phyloP scores from a whole-genome alignment of 1,140 invertebrate genomes.

The Drosophila parvula region DNA sequence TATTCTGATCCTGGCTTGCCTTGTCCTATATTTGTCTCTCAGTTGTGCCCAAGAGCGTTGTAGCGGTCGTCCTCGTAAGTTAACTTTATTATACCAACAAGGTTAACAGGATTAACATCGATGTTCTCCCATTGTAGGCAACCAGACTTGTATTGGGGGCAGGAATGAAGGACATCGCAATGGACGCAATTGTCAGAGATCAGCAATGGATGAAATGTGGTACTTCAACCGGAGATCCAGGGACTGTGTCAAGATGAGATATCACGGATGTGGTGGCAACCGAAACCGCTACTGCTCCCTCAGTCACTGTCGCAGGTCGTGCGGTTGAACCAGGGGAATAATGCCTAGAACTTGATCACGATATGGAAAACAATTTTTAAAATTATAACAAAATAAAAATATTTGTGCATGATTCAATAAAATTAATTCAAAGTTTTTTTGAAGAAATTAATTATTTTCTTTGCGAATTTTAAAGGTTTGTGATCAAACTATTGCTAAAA shows the following conservation, averaged over 20 bases:
- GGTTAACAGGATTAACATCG: neutral
- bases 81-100: neutral
- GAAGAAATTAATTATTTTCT: neutral
- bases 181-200: neutral
- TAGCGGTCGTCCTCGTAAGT: neutral
- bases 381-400: neutral
- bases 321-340: neutral
- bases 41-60: neutral
- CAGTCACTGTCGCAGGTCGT: constrained; percentile 2
- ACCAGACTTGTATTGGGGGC: constrained; percentile 1
- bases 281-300: constrained; percentile 12
- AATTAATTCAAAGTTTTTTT: neutral
- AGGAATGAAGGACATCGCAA: constrained; percentile 1
- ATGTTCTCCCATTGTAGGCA: neutral
- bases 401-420: neutral
- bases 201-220: constrained; percentile 6
- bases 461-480: no score
- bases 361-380: neutral
- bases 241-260: constrained; percentile 5
- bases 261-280: constrained; percentile 20
- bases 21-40: neutral
- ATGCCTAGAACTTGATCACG: neutral
- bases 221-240: neutral
- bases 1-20: neutral
- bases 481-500: no score